Conservation (phyloP, 2,113 vertebrate species). For the Ciconia stormi region DNA sequence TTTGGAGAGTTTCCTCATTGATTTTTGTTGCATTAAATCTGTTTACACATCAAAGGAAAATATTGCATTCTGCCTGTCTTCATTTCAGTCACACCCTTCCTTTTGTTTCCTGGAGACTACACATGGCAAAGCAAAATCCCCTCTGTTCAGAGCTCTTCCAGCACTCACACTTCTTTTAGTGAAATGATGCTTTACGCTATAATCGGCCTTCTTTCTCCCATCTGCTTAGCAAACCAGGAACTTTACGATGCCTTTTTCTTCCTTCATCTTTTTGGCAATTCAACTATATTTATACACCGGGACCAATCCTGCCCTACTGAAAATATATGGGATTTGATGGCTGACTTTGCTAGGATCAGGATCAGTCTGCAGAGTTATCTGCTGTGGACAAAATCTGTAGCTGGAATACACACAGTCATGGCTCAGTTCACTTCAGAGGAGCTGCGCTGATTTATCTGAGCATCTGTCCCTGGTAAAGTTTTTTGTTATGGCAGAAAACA, state of each 20-base stretch:
- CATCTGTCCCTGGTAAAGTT: neutral
- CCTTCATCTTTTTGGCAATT: neutral
- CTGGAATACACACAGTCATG: neutral
- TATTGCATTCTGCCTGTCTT: constrained; percentile 62
- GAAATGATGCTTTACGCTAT: constrained; percentile 1
- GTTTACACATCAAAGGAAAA: constrained; percentile 65
- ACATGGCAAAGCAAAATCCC: constrained; percentile 7
- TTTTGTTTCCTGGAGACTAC: constrained; percentile 50
- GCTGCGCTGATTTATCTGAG: neutral
- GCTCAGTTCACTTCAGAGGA: constrained; percentile 16
- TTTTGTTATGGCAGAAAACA: neutral
- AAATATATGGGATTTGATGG: neutral
- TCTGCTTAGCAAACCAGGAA: constrained; percentile 11
- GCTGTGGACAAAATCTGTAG: neutral
- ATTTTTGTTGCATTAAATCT: constrained; percentile 69
- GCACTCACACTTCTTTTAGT: neutral
- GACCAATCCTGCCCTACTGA: neutral
- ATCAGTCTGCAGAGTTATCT: neutral
- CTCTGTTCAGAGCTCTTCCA: constrained; percentile 5
- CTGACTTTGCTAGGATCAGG: neutral
- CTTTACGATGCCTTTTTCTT: neutral
- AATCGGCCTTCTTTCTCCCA: constrained; percentile 3
- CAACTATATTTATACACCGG: neutral
- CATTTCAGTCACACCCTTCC: constrained; percentile 50
- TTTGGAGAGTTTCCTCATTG: constrained; percentile 64